Percentiles rank a stretch among this genome's conserved stretches.
Conservation (phyloP, 2,113 vertebrate genomes). For the Phrynosoma platyrhinos region DNA sequence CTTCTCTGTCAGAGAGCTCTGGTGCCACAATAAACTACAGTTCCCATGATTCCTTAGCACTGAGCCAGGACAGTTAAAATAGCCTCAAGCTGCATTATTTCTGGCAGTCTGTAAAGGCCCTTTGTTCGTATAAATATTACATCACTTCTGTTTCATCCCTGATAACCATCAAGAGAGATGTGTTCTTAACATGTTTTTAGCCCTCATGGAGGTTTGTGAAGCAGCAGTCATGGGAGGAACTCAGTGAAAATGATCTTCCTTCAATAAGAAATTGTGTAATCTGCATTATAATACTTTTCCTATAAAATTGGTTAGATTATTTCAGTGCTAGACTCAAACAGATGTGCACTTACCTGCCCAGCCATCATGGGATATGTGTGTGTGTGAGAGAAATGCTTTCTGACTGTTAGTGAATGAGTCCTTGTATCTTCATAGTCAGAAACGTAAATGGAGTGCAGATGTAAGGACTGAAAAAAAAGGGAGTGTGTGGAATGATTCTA, state of each 20-base stretch:
- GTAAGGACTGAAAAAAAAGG: too few relatives aligned
- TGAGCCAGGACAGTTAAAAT: too few relatives aligned
- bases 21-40: too few relatives aligned
- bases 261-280: neutral
- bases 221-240: too few relatives aligned
- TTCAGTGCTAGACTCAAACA: neutral
- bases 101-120: too few relatives aligned
- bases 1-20: too few relatives aligned
- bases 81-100: too few relatives aligned
- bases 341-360: neutral
- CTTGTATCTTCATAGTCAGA: neutral
- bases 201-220: neutral
- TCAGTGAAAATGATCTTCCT: neutral
- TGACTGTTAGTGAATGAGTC: neutral
- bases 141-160: neutral
- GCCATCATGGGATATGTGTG: neutral
- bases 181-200: neutral
- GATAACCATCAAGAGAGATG: neutral
- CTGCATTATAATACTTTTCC: neutral
- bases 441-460: neutral
- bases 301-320: neutral
- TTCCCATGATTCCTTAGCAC: too few relatives aligned
- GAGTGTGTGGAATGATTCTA: neutral
- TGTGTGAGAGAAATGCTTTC: neutral
- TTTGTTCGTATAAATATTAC: neutral